Conservation (phyloP, 53 echinoderm and acorn worm genomes). For the Paracentrotus lividus region DNA sequence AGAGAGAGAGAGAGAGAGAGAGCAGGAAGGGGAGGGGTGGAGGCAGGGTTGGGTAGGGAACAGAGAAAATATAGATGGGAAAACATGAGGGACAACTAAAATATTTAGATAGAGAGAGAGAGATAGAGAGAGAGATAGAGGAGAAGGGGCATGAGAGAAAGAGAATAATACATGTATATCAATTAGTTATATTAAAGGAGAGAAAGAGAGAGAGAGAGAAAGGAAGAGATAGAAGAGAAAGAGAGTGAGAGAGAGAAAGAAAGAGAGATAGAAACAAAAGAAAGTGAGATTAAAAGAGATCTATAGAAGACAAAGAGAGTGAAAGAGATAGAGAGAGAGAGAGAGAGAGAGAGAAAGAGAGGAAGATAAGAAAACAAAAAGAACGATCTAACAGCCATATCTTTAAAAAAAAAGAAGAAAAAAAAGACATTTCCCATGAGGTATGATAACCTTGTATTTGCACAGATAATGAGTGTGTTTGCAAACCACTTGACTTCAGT, state of each 20-base stretch:
- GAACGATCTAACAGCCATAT: neutral
- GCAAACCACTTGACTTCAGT: conserved; percentile 11
- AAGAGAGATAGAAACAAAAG: neutral
- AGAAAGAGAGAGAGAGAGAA: neutral
- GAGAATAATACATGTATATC: neutral
- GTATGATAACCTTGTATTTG: neutral
- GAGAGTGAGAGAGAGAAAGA: neutral
- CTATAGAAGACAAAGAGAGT: neutral
- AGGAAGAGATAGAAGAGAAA: neutral
- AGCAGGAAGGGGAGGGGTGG: neutral
- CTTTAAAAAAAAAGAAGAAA: neutral
- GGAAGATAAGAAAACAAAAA: neutral
- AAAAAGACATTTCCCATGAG: neutral
- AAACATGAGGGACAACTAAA: neutral
- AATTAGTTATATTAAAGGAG: no score
- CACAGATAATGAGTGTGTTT: neutral
- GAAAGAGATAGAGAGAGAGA: neutral
- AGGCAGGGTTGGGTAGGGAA: neutral
- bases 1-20: neutral
- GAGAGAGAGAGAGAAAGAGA: neutral
- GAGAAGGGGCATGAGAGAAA: neutral
- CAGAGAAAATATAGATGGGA: neutral
- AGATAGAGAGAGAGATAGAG: neutral
- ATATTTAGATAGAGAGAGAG: neutral
- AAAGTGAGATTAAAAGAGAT: neutral